Evolutionary conservation across 2,113 vertebrate species (phyloP), one percentile per base, ranked within the genome.

Genomic region (Typhlomys cinereus): DNA sequence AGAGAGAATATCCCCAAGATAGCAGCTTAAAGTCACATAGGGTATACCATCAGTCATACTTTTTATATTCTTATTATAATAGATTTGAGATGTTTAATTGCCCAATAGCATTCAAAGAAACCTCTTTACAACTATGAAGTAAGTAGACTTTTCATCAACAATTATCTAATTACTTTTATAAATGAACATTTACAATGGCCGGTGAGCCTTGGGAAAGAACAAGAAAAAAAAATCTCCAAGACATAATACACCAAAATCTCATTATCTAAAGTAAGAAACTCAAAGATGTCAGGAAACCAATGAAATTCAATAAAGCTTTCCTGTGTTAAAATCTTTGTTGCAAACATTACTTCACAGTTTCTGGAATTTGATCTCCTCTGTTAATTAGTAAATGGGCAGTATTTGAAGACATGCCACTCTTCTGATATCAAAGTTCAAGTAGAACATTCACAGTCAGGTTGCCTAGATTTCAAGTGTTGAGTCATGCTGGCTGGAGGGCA

Each of bases 381-480:
- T 97, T 94, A 96, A 93, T 96, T 46, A 96, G 91, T 95, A 95
- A 88, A 89, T 85, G 75, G 73, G 66, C 66, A 94, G 44, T 13
- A 75, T 62, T 84, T 83, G 31, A 92, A 81, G 74, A 57, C 74
- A 85, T 34, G 81, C 39, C 92, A 83, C 23, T 93, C 44, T 93
- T 62, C n/a, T 52, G 50, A 88, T 84, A 91, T 79, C 93, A 93
- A 94, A 96, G 95, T 92, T 95, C 96, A 93, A 44, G 66, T 52
- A 41, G 85, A 64, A 92, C 64, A 85, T 92, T 92, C 75, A 79
- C 48, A 59, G n/a, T 39, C 70, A 48, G 23, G 44, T 78, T 79
- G 54, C 66, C 71, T 52, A 57, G 69, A 69, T 92, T 91, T 91
- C 36, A 85, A 94, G 92, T 91, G 89, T 86, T 71, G 91, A 85